These are phyloP conservation scores for Intellagama lesueurii DNA, from an alignment of 2,797 vertebrate species.

Conservation along the genomic window DNA sequence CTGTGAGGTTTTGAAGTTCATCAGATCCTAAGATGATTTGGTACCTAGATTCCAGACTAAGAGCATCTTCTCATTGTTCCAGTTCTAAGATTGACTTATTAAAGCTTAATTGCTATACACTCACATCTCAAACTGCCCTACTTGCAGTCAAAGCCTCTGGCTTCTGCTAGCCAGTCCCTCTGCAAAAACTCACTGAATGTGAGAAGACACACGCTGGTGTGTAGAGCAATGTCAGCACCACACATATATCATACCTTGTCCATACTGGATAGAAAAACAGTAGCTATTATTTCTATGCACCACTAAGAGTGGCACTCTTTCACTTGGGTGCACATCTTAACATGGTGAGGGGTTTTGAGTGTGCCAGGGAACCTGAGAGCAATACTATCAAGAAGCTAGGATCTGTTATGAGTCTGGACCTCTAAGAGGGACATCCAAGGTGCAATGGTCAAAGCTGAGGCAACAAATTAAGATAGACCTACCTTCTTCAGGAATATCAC, in stretches of 20 bases:
- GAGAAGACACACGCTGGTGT: background rate
- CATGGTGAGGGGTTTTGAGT: no score
- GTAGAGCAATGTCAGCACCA: background rate
- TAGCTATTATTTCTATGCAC: background rate
- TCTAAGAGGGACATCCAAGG: no score
- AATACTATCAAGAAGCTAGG: no score
- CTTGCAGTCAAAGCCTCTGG: background rate
- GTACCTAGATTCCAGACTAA: background rate
- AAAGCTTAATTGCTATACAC: no score
- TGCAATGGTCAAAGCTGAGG: no score
- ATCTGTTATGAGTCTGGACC: no score
- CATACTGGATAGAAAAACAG: background rate
- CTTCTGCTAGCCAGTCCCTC: background rate
- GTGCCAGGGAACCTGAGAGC: no score
- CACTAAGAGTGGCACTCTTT: no score
- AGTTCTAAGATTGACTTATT: background rate
- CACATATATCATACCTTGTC: background rate
- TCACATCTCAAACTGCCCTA: background rate
- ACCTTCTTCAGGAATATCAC: no score
- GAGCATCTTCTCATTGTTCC: background rate
- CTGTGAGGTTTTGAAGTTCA: background rate
- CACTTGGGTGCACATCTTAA: no score
- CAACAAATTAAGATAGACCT: no score
- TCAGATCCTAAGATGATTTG: background rate
- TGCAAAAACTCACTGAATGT: background rate